Evolutionary conservation across 1,140 invertebrate species (phyloP), one percentile per base, ranked within the genome.

Genomic region (Procambarus clarkii): DNA sequence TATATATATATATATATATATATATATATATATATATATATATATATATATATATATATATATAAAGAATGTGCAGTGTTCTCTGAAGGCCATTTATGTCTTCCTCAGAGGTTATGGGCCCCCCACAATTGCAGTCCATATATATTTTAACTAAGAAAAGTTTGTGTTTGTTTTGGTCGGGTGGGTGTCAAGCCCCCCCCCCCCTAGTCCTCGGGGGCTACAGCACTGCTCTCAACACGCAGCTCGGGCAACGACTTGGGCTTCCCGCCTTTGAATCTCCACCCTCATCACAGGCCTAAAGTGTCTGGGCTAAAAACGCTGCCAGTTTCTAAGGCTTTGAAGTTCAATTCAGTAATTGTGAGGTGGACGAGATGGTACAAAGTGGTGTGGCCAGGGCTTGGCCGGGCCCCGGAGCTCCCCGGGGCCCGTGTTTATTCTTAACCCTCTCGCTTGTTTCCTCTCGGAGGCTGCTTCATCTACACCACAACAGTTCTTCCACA

Each of bases 181-280:
- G 4, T 21, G 21, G 18, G 4, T 21, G 18, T 15, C 18, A 21
- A 64, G 7, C 1, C 13, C 34, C 34, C 34, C 34, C 34, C 34
- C 34, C 34, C 34, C 34, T 7, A 4, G 7, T 1, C 69, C 69
- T 34, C n/a, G 2, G 7, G 7, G 8, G 21, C n/a, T n/a, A 24
- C 2, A 74, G 24, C 69, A 74, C n/a, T 74, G n/a, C 7, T 34
- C n/a, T n/a, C 3, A 11, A 74, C 69, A 24, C n/a, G 24, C 69
- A 34, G 3, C 69, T 8, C n/a, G 4, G 69, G n/a, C 24, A 7
- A 34, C 2, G 69, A 21, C 69, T 34, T 24, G 21, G n/a, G 15
- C 69, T 34, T 74, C 69, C 69, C 69, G n/a, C 69, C n/a, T 34
- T 74, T 74, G 24, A 74, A 74, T 74, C 69, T 74, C n/a, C n/a